A percentile compares a stretch with the other conserved stretches of the same genome.
phyloP scores from a whole-genome alignment of 2,888 invertebrate species.

The Hofmannophila pseudospretella region DNA sequence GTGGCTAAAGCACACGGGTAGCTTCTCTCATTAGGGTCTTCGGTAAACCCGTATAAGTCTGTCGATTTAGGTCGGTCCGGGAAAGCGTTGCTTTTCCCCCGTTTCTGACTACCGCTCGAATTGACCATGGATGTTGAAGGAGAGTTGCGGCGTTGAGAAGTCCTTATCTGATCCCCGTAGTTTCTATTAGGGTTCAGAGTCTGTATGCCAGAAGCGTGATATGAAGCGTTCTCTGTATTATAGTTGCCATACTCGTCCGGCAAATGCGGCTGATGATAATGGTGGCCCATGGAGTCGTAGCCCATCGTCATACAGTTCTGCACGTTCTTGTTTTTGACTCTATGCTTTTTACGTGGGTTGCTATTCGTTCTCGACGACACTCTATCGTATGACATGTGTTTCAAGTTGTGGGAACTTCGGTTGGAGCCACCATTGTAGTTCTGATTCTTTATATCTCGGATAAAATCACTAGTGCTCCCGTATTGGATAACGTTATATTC shows the following conservation, averaged over 20 bases:
- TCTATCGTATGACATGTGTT: slow-evolving; percentile 73
- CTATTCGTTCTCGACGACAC: slow-evolving; percentile 72
- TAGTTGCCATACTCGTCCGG: slow-evolving; percentile 70
- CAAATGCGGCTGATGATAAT: slow-evolving; percentile 74
- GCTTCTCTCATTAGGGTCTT: slow-evolving; percentile 60
- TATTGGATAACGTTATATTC: slow-evolving; percentile 76
- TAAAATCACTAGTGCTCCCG: slow-evolving; percentile 69
- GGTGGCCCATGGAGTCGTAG: slow-evolving; percentile 73
- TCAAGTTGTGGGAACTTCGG: slow-evolving; percentile 72
- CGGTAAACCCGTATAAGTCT: slow-evolving; percentile 76
- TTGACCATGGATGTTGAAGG: slow-evolving; percentile 65
- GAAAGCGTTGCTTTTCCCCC: slow-evolving; percentile 69
- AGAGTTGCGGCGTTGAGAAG: slow-evolving; percentile 65
- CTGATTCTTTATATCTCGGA: slow-evolving; percentile 72
- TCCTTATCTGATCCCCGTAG: slow-evolving; percentile 63
- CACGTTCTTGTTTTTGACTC: slow-evolving; percentile 69
- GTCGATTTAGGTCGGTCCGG: slow-evolving; percentile 82
- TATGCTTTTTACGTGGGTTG: slow-evolving; percentile 70
- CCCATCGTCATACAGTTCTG: slow-evolving; percentile 80
- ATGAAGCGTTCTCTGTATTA: slow-evolving; percentile 69
- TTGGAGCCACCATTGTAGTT: slow-evolving; percentile 74
- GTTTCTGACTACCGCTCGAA: slow-evolving; percentile 70
- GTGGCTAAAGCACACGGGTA: slow-evolving; percentile 63
- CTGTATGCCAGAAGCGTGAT: slow-evolving; percentile 72
- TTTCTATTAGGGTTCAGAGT: slow-evolving; percentile 72